Evolutionary conservation across 1,140 invertebrate species (phyloP).

Genomic region (Meteorus sp.): DNA sequence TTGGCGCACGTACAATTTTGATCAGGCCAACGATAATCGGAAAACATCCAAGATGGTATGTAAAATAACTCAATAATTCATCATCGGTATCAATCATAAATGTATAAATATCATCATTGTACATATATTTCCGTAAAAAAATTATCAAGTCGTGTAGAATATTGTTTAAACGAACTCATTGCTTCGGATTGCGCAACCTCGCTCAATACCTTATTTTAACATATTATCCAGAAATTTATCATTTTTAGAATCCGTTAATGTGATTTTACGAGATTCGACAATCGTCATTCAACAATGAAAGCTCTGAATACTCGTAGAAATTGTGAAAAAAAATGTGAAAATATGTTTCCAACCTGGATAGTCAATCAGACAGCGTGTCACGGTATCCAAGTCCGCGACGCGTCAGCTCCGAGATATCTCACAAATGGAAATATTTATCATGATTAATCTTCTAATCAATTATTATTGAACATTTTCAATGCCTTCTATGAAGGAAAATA

Average conservation of each 20-base stretch:
- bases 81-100: neutral
- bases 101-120: constrained; percentile 4
- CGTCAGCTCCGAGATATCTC: constrained; percentile 2
- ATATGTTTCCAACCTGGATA: constrained; percentile 35
- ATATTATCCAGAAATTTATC: neutral
- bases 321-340: constrained; percentile 28
- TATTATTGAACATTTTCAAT: too few relatives aligned
- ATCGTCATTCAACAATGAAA: neutral
- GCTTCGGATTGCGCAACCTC: constrained; percentile 54
- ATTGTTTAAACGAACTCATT: constrained; percentile 36
- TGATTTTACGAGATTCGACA: neutral
- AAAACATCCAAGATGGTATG: constrained; percentile 87
- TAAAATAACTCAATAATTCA: constrained; percentile 47
- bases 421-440: neutral
- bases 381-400: constrained; percentile 24
- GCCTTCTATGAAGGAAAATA: too few relatives aligned
- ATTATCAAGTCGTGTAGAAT: constrained; percentile 20
- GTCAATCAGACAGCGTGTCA: constrained; percentile 43
- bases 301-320: too few relatives aligned
- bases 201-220: neutral
- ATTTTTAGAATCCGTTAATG: too few relatives aligned
- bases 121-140: constrained; percentile 44
- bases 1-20: constrained; percentile 77
- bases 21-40: constrained; percentile 70
- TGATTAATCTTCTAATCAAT: too few relatives aligned